These are phyloP conservation scores for Laupala kohalensis DNA, from an alignment of 1,140 invertebrate species.

Conservation along the genomic window DNA sequence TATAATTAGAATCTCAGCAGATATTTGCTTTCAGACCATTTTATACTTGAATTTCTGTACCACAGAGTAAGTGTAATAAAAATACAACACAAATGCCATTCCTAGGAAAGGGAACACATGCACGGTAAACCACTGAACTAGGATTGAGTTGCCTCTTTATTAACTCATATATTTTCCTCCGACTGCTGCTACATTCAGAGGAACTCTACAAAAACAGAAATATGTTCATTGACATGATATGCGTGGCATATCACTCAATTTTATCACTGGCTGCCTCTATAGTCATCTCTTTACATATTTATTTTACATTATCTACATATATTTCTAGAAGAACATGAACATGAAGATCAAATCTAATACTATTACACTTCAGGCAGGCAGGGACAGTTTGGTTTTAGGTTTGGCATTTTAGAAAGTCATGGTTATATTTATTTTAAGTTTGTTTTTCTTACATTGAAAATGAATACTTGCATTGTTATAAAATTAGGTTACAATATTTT, in stretches of 20 bases:
- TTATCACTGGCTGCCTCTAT: background rate
- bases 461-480: too few relatives aligned
- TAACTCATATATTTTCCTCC: background rate
- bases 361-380: background rate
- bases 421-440: too few relatives aligned
- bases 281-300: background rate
- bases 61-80: background rate
- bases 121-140: background rate
- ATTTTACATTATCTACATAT: background rate
- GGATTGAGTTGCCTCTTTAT: slow-evolving; percentile 1
- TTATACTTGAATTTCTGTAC: background rate
- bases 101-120: background rate
- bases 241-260: background rate
- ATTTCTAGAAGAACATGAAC: background rate
- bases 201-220: slow-evolving; percentile 2
- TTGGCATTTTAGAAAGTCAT: background rate
- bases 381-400: background rate
- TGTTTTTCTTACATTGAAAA: too few relatives aligned
- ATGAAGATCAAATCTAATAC: background rate
- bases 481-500: too few relatives aligned
- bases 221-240: background rate
- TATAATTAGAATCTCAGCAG: background rate
- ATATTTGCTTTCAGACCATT: background rate
- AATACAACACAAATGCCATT: background rate
- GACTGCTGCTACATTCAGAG: background rate